Evolutionary conservation across 1,140 invertebrate species (phyloP), one percentile per base, ranked within the genome.

Genomic region (Drosophila malerkotliana): DNA sequence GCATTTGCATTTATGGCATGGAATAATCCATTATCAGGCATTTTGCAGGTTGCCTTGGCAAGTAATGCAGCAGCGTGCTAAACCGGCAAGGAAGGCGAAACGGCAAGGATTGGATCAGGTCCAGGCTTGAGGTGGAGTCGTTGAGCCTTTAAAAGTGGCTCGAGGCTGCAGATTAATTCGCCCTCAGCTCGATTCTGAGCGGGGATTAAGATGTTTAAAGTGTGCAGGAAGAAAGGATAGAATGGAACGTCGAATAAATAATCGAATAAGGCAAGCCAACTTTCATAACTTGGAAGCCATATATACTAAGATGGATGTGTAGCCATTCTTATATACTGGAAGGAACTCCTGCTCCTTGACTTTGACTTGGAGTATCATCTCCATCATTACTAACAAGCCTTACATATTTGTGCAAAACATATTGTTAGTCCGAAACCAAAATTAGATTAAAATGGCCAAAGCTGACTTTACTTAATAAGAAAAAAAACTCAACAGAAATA

Each of bases 21-120:
- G 79, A 82, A 87, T 87, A 87, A 87, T 87, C 82, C 82, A 87
- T 87, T 87, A 87, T 87, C 83, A 87, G 83, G 83, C 82, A 88
- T 87, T 87, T 87, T 88, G 82, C 82, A 87, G 83, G 82, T 87
- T 87, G 71, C 82, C 82, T 88, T 87, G 81, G 77, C 82, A 72
- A 85, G 71, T 85, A 85, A 85, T 87, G 73, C 80, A 75, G 73
- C 80, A 75, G 72, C 72, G 75, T 74, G 54, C 71, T 75, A 63
- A 55, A 32, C 63, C 64, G 64, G 52, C 71, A 51, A 39, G 58
- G 61, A 44, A 21, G 54, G 49, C 52, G 24, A 15, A 32, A 34
- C 54, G 30, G 24, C 34, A 37, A 37, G 48, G 52, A 28, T 55
- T 48, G 49, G 48, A 44, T 49, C 32, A 34, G 28, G 41, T 21